Conservation (phyloP, 2,888 invertebrate species). For the Hybos culiciformis region DNA sequence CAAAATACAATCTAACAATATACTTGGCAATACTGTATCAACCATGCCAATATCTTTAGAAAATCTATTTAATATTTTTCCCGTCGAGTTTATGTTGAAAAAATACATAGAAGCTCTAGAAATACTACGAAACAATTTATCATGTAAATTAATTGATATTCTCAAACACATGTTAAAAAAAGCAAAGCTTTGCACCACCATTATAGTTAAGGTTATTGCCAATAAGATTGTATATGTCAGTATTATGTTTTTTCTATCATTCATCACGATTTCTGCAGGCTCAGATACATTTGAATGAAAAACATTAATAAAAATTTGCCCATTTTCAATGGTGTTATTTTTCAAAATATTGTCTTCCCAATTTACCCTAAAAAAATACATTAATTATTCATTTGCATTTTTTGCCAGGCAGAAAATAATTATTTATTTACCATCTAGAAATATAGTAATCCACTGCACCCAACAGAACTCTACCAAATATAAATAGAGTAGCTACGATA, state of each 20-base stretch:
- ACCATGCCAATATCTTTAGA: constrained; percentile 59
- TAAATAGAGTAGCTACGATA: constrained; percentile 36
- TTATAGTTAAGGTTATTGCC: constrained; percentile 32
- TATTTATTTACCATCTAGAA: constrained; percentile 46
- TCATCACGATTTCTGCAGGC: constrained; percentile 13
- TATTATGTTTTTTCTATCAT: constrained; percentile 23
- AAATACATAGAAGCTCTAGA: constrained; percentile 59
- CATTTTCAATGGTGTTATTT: constrained; percentile 7
- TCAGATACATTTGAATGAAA: too few species aligned
- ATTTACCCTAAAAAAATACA: constrained; percentile 30
- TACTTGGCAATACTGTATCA: constrained; percentile 45
- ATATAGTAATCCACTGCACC: constrained; percentile 62
- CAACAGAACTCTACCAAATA: constrained; percentile 47
- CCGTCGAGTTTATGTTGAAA: constrained; percentile 56
- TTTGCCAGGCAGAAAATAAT: too few species aligned
- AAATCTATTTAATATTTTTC: constrained; percentile 58
- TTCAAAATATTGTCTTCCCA: constrained; percentile 30
- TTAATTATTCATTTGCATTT: too few species aligned
- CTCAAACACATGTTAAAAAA: constrained; percentile 62
- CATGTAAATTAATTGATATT: constrained; percentile 62
- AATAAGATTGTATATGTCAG: constrained; percentile 27
- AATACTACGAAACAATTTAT: constrained; percentile 62
- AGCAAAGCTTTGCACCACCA: constrained; percentile 43
- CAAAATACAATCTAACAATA: constrained; percentile 45
- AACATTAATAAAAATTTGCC: constrained; percentile 2